These are phyloP conservation scores for Aurelia coerulea DNA, from an alignment of 30 jellyfish, hydroid and myxozoan species.

Conservation along the genomic window DNA sequence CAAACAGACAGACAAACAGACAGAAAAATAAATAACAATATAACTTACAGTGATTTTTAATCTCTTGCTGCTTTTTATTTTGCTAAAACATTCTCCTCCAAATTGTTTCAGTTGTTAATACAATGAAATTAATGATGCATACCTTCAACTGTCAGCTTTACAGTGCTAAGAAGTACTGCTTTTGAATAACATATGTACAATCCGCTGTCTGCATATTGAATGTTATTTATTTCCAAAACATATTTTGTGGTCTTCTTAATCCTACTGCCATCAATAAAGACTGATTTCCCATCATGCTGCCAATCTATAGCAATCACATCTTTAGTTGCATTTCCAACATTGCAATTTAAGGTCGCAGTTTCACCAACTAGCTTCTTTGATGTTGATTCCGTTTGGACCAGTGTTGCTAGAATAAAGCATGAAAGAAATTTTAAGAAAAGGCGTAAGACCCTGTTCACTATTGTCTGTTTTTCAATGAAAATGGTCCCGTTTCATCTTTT, in stretches of 20 bases:
- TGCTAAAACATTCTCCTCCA: too few species aligned
- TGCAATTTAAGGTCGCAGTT: constrained; percentile 32
- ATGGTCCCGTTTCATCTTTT: too few species aligned
- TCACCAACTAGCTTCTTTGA: constrained; percentile 7
- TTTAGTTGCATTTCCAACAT: constrained; percentile 4
- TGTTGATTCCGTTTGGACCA: background rate
- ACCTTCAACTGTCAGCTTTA: constrained; percentile 44
- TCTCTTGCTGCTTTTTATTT: too few species aligned
- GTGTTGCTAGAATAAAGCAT: too few species aligned
- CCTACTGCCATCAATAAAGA: constrained; percentile 43
- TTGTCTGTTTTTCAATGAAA: too few species aligned
- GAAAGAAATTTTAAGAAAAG: too few species aligned
- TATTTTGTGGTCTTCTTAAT: constrained; percentile 20
- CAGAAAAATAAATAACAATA: too few species aligned
- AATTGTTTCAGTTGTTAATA: too few species aligned
- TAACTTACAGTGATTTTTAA: too few species aligned
- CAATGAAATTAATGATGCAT: background rate
- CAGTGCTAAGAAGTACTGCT: constrained; percentile 1
- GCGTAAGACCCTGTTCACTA: too few species aligned
- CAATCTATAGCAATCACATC: constrained; percentile 5
- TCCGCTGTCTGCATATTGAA: constrained; percentile 53
- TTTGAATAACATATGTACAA: constrained; percentile 33
- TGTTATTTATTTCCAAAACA: constrained; percentile 15
- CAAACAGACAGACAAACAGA: too few species aligned
- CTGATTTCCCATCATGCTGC: constrained; percentile 30